Percentiles rank a stretch among this genome's conserved stretches.
Evolutionary conservation across 2,888 invertebrate genomes (phyloP).

Genomic region (Acrobasis consociella): DNA sequence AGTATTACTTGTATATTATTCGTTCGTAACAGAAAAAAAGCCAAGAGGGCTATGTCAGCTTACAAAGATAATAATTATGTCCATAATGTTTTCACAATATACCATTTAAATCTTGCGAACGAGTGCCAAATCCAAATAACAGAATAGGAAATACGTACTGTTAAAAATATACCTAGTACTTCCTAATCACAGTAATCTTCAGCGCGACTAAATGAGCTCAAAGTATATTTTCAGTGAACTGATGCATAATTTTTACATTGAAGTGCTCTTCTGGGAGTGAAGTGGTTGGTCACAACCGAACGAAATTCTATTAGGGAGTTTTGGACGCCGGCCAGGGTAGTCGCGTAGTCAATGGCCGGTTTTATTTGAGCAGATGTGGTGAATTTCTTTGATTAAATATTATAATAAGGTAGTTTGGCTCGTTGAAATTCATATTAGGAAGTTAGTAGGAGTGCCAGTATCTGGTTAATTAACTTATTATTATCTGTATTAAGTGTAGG

Average conservation of each 20-base stretch:
- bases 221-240: constrained; percentile 54
- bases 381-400: constrained; percentile 22
- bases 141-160: no score
- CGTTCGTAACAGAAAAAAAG: no score
- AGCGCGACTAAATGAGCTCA: constrained; percentile 38
- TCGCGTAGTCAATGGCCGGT: constrained; percentile 43
- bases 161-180: not conserved
- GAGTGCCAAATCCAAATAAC: no score
- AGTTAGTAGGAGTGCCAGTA: not conserved
- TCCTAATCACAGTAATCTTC: constrained; percentile 16
- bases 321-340: constrained; percentile 67
- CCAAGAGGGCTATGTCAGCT: no score
- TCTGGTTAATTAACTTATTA: not conserved
- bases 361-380: constrained; percentile 43
- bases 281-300: constrained; percentile 69
- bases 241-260: constrained; percentile 66
- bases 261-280: constrained; percentile 56
- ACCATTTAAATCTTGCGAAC: no score
- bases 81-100: no score
- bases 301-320: constrained; percentile 72
- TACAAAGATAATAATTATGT: no score
- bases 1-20: no score
- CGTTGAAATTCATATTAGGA: constrained; percentile 7
- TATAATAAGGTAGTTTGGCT: constrained; percentile 18
- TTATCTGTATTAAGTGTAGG: no score